phyloP scores from a whole-genome alignment of 2,113 vertebrate genomes.

The Leuciscus idus region DNA sequence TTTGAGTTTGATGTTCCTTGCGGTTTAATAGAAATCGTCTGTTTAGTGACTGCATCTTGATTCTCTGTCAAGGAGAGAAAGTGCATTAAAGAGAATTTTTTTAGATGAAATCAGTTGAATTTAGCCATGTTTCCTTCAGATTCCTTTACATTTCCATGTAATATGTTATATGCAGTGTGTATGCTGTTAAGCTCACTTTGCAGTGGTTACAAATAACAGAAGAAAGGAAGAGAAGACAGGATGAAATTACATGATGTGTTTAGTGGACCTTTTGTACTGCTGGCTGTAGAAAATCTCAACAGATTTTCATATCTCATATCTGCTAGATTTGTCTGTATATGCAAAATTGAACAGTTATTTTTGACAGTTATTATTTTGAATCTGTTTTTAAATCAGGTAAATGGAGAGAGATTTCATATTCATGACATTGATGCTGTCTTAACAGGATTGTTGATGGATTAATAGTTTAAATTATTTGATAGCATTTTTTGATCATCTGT shows the following conservation, averaged over 20 bases:
- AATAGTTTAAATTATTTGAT: slow-evolving; percentile 49
- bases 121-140: not conserved
- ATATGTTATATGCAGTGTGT: not conserved
- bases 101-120: not conserved
- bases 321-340: not conserved
- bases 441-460: slow-evolving; percentile 50
- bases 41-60: slow-evolving; percentile 32
- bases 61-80: slow-evolving; percentile 8
- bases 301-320: not conserved
- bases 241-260: not conserved
- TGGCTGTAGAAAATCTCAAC: slow-evolving; percentile 6
- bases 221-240: not conserved
- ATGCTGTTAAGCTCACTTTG: slow-evolving; percentile 10
- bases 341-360: not conserved
- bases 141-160: not conserved
- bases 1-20: slow-evolving; percentile 38
- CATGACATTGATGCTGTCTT: slow-evolving; percentile 46
- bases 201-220: not conserved
- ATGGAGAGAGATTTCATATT: slow-evolving; percentile 43
- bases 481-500: slow-evolving; percentile 27
- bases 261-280: not conserved
- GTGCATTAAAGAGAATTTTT: not conserved
- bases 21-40: slow-evolving; percentile 49
- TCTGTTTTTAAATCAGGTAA: not conserved
- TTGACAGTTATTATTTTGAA: not conserved